Base-by-base conservation (phyloP, 2,888 invertebrate species). In the Ecdyonurus torrentis region DNA sequence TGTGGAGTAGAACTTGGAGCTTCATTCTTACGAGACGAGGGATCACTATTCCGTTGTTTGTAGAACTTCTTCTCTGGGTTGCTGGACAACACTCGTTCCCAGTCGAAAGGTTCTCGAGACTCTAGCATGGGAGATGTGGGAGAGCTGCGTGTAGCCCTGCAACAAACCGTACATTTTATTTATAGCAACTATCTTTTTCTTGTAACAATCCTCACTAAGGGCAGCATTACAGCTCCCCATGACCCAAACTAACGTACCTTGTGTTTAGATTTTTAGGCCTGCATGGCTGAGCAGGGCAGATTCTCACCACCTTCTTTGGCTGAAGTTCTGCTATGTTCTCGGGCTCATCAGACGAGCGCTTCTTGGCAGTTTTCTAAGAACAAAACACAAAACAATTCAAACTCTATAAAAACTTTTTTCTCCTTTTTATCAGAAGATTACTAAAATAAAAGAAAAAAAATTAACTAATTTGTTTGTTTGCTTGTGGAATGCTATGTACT, bases 81-180 rank as follows among this genome's bases (percentile, higher is more conserved):
- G 55, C 80, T 79, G 62, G 83, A 80, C 58, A 85, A 72, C 60
- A 85, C 83, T 70, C 81, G 81, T 0, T 84, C 84, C 86, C 85
- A 86, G 66, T 82, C 81, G 71, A 83, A 82, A 68, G 81, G 70
- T 61, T 72, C 80, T 61, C 77, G 52, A 18, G 63, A 61, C 2
- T 59, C 59, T n/a, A 62, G 62, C 1, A 62, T 52, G 15, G 64
- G 62, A 50, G 62, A 52, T 15, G 64, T 23, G n/a, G 63, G 59
- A 18, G 64, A 64, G 25, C 60, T 62, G 37, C 62, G 60, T 20
- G 64, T 62, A 58, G 59, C 59, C 25, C 61, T 62, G 53, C 5
- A 61, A 61, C 18, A 58, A 64, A 65, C 72, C 5, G 37, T 37
- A 37, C 37, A 37, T 37, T 10, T 37, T 37, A 37, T 15, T 10